Base-by-base conservation (phyloP, 2,797 vertebrate species). In the Fundulus diaphanus region DNA sequence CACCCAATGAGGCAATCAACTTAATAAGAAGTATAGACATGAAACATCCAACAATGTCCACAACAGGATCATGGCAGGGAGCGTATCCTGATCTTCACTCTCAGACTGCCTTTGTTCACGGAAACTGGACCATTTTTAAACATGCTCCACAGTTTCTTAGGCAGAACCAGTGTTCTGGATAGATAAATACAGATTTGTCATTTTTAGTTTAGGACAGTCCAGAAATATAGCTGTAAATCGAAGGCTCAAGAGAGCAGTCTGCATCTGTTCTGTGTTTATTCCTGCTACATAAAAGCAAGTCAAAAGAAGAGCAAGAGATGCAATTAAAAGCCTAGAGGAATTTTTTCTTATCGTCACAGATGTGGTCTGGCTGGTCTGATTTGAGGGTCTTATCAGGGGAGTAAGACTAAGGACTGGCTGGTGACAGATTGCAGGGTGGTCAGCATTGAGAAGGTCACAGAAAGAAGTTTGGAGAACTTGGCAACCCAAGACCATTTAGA, bases 281-380 rank as follows among this genome's bases (percentile, higher is more conserved):
- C 44, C 20, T 37, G 35, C 12, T 27, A 40, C 1, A 68, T 66
- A 13, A 48, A 51, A 67, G 61, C 73, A 79, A 65, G 40, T 51
- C 33, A 5, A 61, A 71, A 72, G 59, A 63, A 75, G 48, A 77
- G 5, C 74, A 72, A 68, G 49, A 84, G 44, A 69, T 46, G 68
- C 40, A 82, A 72, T 74, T 82, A 33, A 68, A 74, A 86, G 48
- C 75, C 80, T 65, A 40, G 22, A 87, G 88, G 90, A 93, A 93
- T 93, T 87, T 81, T 82, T 86, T 81, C 86, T 93, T 93, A 92
- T 91, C 91, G 24, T 70, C 76, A 66, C 72, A 85, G 87, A 82
- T 76, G 74, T 75, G 75, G 83, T 87, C 89, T 90, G 91, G 84
- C 77, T 46, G 29, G 56, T 83, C 85, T 82, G 90, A 89, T 82